Conservation (phyloP, 1,140 invertebrate genomes). For the Hycleus phaleratus region DNA sequence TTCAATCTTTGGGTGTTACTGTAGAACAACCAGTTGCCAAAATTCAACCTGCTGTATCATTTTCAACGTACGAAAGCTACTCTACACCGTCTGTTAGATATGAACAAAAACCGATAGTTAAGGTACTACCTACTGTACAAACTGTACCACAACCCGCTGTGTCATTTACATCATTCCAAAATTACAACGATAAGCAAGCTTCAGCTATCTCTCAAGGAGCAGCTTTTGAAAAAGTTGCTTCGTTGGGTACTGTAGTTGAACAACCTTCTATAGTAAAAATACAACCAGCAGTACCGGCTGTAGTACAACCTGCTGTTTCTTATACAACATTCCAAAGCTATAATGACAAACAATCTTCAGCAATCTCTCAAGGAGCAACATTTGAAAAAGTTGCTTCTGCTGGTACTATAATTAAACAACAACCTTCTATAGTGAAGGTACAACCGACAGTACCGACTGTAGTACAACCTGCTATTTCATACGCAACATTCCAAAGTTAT, state of each 20-base stretch:
- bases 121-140: not conserved
- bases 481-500: not conserved
- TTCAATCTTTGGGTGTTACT: too few relatives aligned
- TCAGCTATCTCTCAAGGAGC: too few relatives aligned
- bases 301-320: not conserved
- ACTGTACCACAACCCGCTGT: constrained; percentile 9
- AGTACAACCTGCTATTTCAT: constrained; percentile 8
- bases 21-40: too few relatives aligned
- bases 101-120: not conserved
- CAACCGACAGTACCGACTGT: not conserved
- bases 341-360: not conserved
- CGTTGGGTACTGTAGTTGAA: too few relatives aligned
- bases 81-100: not conserved
- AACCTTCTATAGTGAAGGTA: constrained; percentile 6
- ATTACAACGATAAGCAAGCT: too few relatives aligned
- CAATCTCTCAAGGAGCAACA: too few relatives aligned
- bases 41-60: too few relatives aligned
- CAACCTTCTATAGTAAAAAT: not conserved
- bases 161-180: not conserved
- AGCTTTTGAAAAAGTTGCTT: too few relatives aligned
- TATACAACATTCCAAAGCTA: constrained; percentile 19
- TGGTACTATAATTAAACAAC: constrained; percentile 4
- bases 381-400: too few relatives aligned
- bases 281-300: not conserved
- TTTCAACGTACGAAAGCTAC: not conserved